Conservation (phyloP, 2,797 vertebrate species). For the Acanthurus leucopareius region DNA sequence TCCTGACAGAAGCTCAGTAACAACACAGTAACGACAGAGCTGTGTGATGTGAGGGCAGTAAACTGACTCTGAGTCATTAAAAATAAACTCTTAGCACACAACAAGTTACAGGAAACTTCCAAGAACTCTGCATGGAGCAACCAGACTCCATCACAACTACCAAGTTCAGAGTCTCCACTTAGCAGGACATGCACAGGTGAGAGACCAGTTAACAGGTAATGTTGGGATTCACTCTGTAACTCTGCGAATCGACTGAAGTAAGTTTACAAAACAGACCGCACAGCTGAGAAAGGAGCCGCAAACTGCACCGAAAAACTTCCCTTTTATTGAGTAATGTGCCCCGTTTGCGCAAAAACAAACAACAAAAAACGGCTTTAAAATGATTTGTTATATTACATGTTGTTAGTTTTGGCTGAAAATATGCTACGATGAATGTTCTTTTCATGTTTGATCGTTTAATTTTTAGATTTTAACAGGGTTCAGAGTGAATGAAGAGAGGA, state of each 20-base stretch:
- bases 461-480: not conserved
- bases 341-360: not conserved
- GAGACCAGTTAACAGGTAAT: rapidly evolving
- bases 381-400: rapidly evolving
- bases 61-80: too few species aligned
- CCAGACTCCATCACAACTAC: not conserved
- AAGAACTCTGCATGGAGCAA: not conserved
- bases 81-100: not conserved
- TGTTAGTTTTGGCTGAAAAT: not conserved
- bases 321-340: not conserved
- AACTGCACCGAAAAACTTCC: not conserved
- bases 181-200: too few species aligned
- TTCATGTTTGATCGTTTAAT: not conserved
- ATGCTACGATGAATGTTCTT: too few species aligned
- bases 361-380: rapidly evolving
- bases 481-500: rapidly evolving
- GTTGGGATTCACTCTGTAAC: not conserved
- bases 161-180: not conserved
- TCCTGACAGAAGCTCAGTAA: not conserved
- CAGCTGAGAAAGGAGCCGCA: rapidly evolving
- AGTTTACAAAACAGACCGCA: not conserved
- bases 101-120: too few species aligned
- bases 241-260: not conserved
- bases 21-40: not conserved
- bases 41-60: not conserved